Percentiles rank a stretch among this genome's conserved stretches.
These are phyloP conservation scores for Spheniscus humboldti DNA, from an alignment of 2,797 vertebrate species.

Conservation along the genomic window DNA sequence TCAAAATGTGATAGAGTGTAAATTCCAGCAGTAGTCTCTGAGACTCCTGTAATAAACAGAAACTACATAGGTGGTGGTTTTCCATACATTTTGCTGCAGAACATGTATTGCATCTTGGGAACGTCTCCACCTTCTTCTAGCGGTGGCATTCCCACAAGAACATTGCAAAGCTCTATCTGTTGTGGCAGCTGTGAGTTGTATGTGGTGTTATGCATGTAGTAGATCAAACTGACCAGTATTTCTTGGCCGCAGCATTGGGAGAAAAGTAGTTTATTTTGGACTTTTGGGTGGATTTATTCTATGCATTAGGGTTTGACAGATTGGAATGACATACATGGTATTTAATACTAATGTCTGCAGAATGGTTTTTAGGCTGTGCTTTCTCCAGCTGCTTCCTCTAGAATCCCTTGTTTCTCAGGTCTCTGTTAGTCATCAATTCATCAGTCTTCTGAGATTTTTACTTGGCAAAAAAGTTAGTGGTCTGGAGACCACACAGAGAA, in stretches of 20 bases:
- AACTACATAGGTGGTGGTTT: not conserved
- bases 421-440: not conserved
- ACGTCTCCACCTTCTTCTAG: not conserved
- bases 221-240: not conserved
- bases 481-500: not conserved
- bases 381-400: not conserved
- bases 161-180: not conserved
- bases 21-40: not conserved
- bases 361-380: not conserved
- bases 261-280: not conserved
- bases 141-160: not conserved
- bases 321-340: not conserved
- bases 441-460: not conserved
- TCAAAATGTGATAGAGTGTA: not conserved
- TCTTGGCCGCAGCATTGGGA: not conserved
- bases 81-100: not conserved
- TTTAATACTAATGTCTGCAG: not conserved
- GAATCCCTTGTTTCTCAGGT: not conserved
- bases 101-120: not conserved
- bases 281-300: not conserved
- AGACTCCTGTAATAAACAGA: not conserved
- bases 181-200: not conserved
- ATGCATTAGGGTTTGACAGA: not conserved
- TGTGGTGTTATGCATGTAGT: not conserved
- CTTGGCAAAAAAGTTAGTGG: not conserved